Base-by-base conservation (phyloP, 1,140 invertebrate genomes). In the Glossosoma conforme region DNA sequence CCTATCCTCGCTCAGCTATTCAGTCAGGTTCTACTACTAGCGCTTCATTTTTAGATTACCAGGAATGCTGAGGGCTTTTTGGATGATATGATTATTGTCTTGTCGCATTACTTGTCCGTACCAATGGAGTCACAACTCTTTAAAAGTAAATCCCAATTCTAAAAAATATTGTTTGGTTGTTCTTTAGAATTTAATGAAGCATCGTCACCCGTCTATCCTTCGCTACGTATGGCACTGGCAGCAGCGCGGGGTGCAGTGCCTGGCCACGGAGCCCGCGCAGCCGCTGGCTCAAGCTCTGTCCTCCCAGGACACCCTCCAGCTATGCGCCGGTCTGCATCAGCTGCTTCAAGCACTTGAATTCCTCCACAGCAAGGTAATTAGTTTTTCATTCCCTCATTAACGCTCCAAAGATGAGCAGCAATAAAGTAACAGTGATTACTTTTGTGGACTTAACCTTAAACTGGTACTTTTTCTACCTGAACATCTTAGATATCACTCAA, bases 171-270 rank as follows among this genome's bases (percentile, higher is more conserved):
- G 24, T 8, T 8, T 28, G 24, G n/a, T 28, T 19, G 2, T 45
- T 45, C 79, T 80, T 45, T 66, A 92, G 89, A 89, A 88, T 72
- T 76, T 89, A 17, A 83, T 86, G 75, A 77, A 89, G 45, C 82
- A 88, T 68, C 77, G 88, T 0, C 88, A 91, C 73, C 88, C 88
- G 1, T 86, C 80, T 55, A 90, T 91, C 58, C 63, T 90, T 4
- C 83, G 81, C 59, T 91, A 87, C 61, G 76, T 89, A 51, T 81
- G 83, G n/a, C 84, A 85, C 1, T 89, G 87, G 86, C 79, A 79
- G 33, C 82, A 87, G 61, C 77, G 80, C 35, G 84, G 82, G 2
- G 82, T 81, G 57, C 82, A 82, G 61, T 80, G 84, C 67, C 71
- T 91, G 40, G 85, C 83, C 3, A 89, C 87, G 2, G 87, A 91